These are phyloP conservation scores for Miniopterus natalensis DNA, from an alignment of 2,113 vertebrate species.

Conservation along the genomic window DNA sequence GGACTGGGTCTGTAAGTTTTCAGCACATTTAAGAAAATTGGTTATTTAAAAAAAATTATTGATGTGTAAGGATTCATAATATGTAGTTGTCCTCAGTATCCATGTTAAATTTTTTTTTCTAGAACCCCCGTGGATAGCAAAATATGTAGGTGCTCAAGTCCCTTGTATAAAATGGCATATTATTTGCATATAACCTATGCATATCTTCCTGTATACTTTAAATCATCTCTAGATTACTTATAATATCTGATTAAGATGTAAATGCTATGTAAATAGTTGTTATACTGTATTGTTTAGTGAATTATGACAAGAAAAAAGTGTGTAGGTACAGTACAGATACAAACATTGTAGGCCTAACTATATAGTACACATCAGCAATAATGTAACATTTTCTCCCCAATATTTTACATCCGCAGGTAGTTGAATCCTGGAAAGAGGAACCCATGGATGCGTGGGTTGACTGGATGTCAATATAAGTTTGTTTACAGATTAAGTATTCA, in stretches of 20 bases:
- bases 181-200: background rate
- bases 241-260: background rate
- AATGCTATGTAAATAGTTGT: background rate
- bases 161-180: background rate
- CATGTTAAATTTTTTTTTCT: background rate
- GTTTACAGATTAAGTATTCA: background rate
- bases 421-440: background rate
- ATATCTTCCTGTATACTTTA: background rate
- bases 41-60: background rate
- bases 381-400: background rate
- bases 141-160: background rate
- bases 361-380: background rate
- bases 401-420: background rate
- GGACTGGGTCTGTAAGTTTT: background rate
- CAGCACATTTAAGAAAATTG: background rate
- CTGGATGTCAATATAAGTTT: background rate
- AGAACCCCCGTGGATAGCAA: background rate
- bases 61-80: slow-evolving; percentile 21
- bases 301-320: background rate
- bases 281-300: background rate
- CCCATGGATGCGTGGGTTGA: background rate
- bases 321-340: background rate
- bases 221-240: background rate
- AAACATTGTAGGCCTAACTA: background rate
- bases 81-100: background rate